These are phyloP conservation scores for Glyphotaelius pellucidus DNA, from an alignment of 2,888 invertebrate species.

Conservation along the genomic window DNA sequence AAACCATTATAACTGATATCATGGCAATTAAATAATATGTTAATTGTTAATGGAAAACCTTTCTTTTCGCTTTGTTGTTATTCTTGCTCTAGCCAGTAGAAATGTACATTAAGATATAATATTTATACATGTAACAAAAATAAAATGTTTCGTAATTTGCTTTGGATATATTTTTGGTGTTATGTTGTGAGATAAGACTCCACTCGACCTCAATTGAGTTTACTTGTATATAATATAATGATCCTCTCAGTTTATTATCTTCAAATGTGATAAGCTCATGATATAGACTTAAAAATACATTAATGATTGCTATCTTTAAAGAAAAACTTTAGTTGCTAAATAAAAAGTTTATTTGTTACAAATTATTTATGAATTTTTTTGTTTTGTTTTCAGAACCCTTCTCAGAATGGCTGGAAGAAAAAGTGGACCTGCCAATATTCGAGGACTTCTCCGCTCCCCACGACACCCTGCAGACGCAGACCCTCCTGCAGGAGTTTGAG, in stretches of 20 bases:
- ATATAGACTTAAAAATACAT: background rate
- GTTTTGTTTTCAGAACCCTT: conserved; percentile 71
- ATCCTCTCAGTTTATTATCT: conserved; percentile 10
- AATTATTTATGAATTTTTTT: conserved; percentile 25
- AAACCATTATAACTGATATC: background rate
- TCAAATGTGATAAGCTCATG: background rate
- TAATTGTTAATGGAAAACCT: background rate
- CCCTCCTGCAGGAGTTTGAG: conserved; percentile 70
- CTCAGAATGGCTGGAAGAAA: conserved; percentile 85
- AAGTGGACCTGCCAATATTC: conserved; percentile 83
- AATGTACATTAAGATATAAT: background rate
- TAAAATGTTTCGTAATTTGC: conserved; percentile 4
- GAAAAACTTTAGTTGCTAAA: background rate
- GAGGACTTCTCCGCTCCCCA: conserved; percentile 76
- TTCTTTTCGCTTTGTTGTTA: background rate
- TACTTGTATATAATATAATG: conserved; percentile 4
- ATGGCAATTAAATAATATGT: background rate
- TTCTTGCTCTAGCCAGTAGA: background rate
- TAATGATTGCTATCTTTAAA: background rate
- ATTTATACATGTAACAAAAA: background rate
- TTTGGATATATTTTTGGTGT: conserved; percentile 7
- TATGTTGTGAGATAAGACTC: background rate
- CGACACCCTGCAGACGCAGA: conserved; percentile 68
- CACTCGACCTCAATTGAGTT: conserved; percentile 28
- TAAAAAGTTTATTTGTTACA: background rate